Evolutionary conservation across 2,888 invertebrate genomes (phyloP), one percentile per base, ranked within the genome.

Genomic region (Venusia cambrica): DNA sequence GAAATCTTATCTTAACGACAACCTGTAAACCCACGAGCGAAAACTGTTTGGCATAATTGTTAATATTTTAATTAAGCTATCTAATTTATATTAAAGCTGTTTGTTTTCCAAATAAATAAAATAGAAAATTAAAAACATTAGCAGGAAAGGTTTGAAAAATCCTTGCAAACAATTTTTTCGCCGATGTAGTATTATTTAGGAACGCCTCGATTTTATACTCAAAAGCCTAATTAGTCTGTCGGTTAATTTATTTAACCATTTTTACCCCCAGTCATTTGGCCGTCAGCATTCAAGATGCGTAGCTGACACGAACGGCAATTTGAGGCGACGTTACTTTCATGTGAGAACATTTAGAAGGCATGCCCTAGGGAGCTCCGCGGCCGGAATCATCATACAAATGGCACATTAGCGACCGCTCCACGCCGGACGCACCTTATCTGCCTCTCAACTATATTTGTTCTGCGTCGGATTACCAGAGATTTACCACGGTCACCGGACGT

Each of bases 391-490:
- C 87, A 87, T 87, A 87, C 75, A 87, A 87, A 87, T 87, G 79
- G 87, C 62, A 62, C 81, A 85, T 85, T 87, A 85, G 63, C 71
- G 64, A 67, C 70, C 63, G 63, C 61, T 60, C 54, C 59, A 18
- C 59, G 56, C 67, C 68, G 80, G 80, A 78, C 85, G 72, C 77
- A 73, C 80, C 87, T 85, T 87, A 85, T 87, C 85, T 73, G 63
- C 74, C 70, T 73, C 74, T 79, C 73, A 75, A 80, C 84, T 84
- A 81, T 87, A 84, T 87, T 84, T 87, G 84, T 75, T 79, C 79
- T 79, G 66, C 67, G 46, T 64, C 66, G 80, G 80, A 84, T 84
- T 79, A 83, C 73, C 64, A 63, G 68, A 83, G 84, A 85, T 85
- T 85, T 85, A 85, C 73, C 81, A 81, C 79, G 83, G 78, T 72